phyloP scores from a whole-genome alignment of 1,140 invertebrate genomes.

The Wasmannia auropunctata region DNA sequence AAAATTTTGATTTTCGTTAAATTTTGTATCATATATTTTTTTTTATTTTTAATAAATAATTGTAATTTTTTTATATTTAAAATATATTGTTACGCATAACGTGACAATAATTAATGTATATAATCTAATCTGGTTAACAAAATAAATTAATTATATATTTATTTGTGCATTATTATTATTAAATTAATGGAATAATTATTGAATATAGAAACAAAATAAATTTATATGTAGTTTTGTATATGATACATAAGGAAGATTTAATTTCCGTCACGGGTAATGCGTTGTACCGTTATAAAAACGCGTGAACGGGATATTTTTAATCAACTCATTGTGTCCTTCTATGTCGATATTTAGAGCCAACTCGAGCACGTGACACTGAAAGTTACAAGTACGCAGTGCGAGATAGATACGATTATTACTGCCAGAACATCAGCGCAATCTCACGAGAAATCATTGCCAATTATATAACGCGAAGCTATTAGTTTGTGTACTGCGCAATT shows the following conservation, averaged over 20 bases:
- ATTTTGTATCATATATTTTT: neutral
- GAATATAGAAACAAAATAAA: neutral
- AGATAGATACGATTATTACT: neutral
- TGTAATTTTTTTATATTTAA: neutral
- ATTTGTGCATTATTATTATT: neutral
- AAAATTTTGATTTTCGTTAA: neutral
- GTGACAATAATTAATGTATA: neutral
- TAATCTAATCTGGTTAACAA: neutral
- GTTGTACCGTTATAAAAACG: constrained; percentile 2
- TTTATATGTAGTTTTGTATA: neutral
- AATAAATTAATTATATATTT: neutral
- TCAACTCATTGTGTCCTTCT: constrained; percentile 25
- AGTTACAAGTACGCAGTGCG: constrained; percentile 21
- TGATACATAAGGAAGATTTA: neutral
- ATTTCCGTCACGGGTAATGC: neutral
- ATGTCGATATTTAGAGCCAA: constrained; percentile 13
- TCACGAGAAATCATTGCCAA: constrained; percentile 16
- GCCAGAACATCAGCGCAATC: constrained; percentile 24
- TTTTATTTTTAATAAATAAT: neutral
- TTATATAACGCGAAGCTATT: neutral
- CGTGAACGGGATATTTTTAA: constrained; percentile 27
- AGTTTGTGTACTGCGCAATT: constrained; percentile 6
- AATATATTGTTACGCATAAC: neutral
- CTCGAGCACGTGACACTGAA: constrained; percentile 22
- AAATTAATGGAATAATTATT: neutral